phyloP scores from a whole-genome alignment of 2,888 invertebrate species.

The Eurytoma adleriae region DNA sequence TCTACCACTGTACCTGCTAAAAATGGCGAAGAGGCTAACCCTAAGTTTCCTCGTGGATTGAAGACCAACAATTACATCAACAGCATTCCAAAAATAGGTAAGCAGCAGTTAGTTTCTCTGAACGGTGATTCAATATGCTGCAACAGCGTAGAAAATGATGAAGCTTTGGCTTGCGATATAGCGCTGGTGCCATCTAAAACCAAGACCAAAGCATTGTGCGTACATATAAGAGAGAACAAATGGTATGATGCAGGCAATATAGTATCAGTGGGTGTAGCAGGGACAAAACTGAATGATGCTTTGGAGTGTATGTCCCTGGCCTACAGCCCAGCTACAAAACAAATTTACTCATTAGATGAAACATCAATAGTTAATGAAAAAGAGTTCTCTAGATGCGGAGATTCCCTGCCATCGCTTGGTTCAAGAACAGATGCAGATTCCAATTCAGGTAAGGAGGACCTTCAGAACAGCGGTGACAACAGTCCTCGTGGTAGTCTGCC shows the following conservation, averaged over 20 bases:
- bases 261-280: slow-evolving; percentile 69
- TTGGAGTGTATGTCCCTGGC: slow-evolving; percentile 85
- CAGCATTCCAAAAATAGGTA: slow-evolving; percentile 56
- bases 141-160: slow-evolving; percentile 68
- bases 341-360: slow-evolving; percentile 80
- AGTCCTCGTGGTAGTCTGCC: slow-evolving; percentile 70
- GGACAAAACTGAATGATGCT: slow-evolving; percentile 80
- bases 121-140: slow-evolving; percentile 70
- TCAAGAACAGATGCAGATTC: slow-evolving; percentile 40
- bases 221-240: slow-evolving; percentile 71
- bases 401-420: slow-evolving; percentile 34
- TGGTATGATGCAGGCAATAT: slow-evolving; percentile 72
- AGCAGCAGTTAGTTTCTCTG: slow-evolving; percentile 70
- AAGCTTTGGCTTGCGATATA: slow-evolving; percentile 70
- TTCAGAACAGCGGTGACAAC: slow-evolving; percentile 62
- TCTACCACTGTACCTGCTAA: slow-evolving; percentile 28
- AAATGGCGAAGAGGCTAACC: slow-evolving; percentile 50
- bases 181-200: slow-evolving; percentile 61
- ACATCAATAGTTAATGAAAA: slow-evolving; percentile 35
- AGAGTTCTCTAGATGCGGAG: slow-evolving; percentile 38
- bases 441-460: slow-evolving; percentile 55
- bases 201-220: slow-evolving; percentile 68
- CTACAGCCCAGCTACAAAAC: slow-evolving; percentile 86
- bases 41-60: slow-evolving; percentile 32
- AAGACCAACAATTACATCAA: slow-evolving; percentile 50